Evolutionary conservation across 1,140 invertebrate genomes (phyloP).

Genomic region (Apis florea): DNA sequence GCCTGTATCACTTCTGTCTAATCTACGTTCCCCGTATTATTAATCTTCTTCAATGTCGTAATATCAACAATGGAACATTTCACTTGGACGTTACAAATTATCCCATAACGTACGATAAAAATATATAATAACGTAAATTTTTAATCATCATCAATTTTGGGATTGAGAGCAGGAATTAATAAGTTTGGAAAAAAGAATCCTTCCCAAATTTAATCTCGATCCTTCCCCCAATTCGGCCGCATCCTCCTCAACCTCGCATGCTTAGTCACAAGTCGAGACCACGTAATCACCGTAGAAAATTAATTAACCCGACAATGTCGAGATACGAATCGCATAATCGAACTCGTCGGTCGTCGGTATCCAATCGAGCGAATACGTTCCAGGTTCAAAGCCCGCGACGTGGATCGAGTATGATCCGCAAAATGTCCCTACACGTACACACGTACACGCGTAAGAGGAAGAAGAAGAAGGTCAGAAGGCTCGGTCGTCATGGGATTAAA

Average conservation of each 20-base stretch:
- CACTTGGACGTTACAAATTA: no score
- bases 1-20: no score
- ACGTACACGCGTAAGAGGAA: no score
- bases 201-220: no score
- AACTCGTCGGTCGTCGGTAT: neutral
- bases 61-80: no score
- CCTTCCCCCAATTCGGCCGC: neutral
- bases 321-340: neutral
- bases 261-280: neutral
- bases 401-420: constrained; percentile 17
- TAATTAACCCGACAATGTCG: constrained; percentile 9
- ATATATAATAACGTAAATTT: no score
- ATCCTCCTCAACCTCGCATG: neutral
- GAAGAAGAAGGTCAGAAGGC: constrained; percentile 38
- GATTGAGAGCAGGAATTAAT: no score
- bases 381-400: neutral
- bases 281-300: constrained; percentile 7
- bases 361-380: neutral
- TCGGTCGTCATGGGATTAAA: constrained; percentile 76
- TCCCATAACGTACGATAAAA: no score
- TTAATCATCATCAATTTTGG: no score
- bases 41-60: no score
- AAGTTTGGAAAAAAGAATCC: no score
- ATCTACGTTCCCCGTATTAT: no score
- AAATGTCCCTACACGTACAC: constrained; percentile 47